These are phyloP conservation scores for Abrostola triplasia DNA, from an alignment of 2,888 invertebrate genomes.

Conservation along the genomic window DNA sequence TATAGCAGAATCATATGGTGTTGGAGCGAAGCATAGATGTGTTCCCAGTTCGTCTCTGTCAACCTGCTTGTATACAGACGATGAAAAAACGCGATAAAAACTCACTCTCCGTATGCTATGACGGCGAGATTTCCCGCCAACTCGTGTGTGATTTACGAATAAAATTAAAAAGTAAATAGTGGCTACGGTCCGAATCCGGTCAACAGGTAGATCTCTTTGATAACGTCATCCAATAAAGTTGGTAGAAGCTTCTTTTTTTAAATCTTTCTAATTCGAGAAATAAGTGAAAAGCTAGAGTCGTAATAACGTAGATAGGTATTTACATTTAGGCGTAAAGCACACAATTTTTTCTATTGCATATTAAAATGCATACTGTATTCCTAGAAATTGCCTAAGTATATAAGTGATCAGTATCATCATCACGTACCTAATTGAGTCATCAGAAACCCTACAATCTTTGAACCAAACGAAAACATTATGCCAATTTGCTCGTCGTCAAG, in stretches of 20 bases:
- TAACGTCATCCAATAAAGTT: constrained; percentile 38
- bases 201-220: constrained; percentile 59
- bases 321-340: background rate
- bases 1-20: constrained; percentile 1
- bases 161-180: constrained; percentile 51
- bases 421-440: no score
- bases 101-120: constrained; percentile 62
- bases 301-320: background rate
- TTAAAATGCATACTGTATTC: no score
- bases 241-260: constrained; percentile 16
- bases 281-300: background rate
- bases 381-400: no score
- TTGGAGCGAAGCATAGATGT: constrained; percentile 11
- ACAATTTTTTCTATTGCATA: no score
- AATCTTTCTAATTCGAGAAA: constrained; percentile 38
- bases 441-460: no score
- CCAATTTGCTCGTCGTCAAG: no score
- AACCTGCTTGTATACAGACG: constrained; percentile 72
- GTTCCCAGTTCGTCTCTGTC: constrained; percentile 71
- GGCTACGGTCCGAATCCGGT: constrained; percentile 64
- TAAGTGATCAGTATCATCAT: no score
- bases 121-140: constrained; percentile 77
- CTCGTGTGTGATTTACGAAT: constrained; percentile 68
- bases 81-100: constrained; percentile 77
- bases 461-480: no score